Percentiles rank a stretch among this genome's conserved stretches.
phyloP scores from a whole-genome alignment of 2,797 vertebrate species.

The Aeoliscus strigatus region DNA sequence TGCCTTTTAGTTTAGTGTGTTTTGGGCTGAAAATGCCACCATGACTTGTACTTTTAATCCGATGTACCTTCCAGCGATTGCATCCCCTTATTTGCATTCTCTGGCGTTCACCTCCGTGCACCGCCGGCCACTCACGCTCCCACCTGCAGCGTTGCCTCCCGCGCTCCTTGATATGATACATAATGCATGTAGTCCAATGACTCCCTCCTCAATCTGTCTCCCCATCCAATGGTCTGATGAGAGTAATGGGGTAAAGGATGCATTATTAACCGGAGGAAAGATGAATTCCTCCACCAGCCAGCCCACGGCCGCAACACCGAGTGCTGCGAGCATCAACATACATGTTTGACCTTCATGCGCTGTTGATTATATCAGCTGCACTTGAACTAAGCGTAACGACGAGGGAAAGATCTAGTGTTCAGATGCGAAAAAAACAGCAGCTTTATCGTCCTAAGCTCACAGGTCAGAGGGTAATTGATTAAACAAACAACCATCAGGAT shows the following conservation, averaged over 20 bases:
- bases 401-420: too few species aligned
- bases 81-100: constrained; percentile 51
- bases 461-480: too few species aligned
- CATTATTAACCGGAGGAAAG: constrained; percentile 20
- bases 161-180: constrained; percentile 59
- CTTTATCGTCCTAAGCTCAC: too few species aligned
- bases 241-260: constrained; percentile 32
- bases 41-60: constrained; percentile 52
- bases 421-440: too few species aligned
- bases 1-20: constrained; percentile 25
- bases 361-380: too few species aligned
- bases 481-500: too few species aligned
- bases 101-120: constrained; percentile 30
- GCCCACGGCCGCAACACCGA: neutral
- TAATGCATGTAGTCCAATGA: constrained; percentile 56
- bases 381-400: too few species aligned
- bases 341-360: too few species aligned
- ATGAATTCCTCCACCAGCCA: constrained; percentile 8
- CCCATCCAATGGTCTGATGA: constrained; percentile 24
- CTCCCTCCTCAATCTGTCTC: constrained; percentile 30
- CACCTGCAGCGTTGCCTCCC: constrained; percentile 43
- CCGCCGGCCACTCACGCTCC: constrained; percentile 36
- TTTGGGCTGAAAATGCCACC: constrained; percentile 53
- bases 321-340: neutral
- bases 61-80: constrained; percentile 45